Evolutionary conservation across 2,888 invertebrate genomes (phyloP).

Genomic region (Nyleta sp.): DNA sequence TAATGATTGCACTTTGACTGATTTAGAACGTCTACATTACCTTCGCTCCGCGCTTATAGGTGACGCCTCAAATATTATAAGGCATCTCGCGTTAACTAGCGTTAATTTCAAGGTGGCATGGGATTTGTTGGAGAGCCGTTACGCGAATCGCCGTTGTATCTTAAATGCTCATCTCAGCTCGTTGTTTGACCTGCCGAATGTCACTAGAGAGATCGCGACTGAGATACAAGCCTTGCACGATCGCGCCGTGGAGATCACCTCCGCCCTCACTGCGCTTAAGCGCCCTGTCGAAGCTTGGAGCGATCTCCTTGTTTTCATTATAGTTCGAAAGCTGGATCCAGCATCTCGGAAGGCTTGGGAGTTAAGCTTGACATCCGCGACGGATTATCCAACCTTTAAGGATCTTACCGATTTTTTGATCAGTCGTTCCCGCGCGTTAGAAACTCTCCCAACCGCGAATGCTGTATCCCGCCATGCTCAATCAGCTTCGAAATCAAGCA

Average conservation of each 20-base stretch:
- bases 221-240: conserved; percentile 43
- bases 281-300: conserved; percentile 45
- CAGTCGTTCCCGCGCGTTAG: neutral
- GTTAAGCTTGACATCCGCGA: neutral
- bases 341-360: conserved; percentile 47
- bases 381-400: neutral
- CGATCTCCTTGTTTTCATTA: conserved; percentile 44
- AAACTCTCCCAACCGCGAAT: too few relatives aligned
- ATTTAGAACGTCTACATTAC: conserved; percentile 1
- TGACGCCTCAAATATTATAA: conserved; percentile 6
- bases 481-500: too few relatives aligned
- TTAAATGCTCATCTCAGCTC: conserved; percentile 23
- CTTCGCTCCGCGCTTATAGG: neutral
- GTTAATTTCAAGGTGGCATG: conserved; percentile 42
- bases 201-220: conserved; percentile 27
- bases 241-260: conserved; percentile 15
- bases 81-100: conserved; percentile 24
- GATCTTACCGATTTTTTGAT: conserved; percentile 1
- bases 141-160: too few relatives aligned
- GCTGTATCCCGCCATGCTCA: too few relatives aligned
- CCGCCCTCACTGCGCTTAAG: conserved; percentile 22
- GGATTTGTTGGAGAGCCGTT: too few relatives aligned
- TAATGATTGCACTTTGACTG: neutral
- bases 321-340: conserved; percentile 42
- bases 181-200: conserved; percentile 19